Conservation (phyloP, 2,797 vertebrate genomes). For the Galago senegalensis region DNA sequence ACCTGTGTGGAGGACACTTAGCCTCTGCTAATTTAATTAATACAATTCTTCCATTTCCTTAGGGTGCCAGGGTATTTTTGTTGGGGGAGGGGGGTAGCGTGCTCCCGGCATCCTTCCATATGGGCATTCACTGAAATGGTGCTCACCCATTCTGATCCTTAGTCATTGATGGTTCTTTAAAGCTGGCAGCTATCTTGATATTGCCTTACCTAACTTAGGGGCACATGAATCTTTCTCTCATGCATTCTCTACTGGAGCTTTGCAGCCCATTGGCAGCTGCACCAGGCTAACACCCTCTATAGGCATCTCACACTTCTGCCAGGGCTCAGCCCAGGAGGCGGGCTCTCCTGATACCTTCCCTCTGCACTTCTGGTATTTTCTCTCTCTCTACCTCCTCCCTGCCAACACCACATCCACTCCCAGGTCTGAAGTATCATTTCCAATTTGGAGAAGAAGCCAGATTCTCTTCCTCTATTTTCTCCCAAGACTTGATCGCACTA, state of each 20-base stretch:
- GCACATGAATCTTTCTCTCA: neutral
- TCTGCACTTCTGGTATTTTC: neutral
- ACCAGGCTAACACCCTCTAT: too few species aligned
- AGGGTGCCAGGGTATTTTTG: neutral
- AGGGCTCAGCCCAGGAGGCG: neutral
- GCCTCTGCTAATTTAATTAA: neutral
- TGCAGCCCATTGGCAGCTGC: neutral
- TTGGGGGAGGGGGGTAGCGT: too few species aligned
- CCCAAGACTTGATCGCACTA: neutral
- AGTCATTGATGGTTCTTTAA: neutral
- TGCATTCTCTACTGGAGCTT: neutral
- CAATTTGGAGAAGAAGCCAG: neutral
- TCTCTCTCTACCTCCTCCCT: neutral
- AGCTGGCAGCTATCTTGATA: neutral
- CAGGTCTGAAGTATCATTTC: neutral
- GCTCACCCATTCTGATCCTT: neutral
- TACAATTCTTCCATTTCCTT: neutral
- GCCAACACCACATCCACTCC: neutral
- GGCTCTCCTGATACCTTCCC: neutral
- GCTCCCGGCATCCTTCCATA: neutral
- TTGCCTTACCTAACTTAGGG: neutral
- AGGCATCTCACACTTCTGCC: neutral
- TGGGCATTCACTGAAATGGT: neutral
- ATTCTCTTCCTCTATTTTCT: neutral
- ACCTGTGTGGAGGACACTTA: neutral